Evolutionary conservation across 2,888 invertebrate genomes (phyloP).

Genomic region (Diaprepes abbreviatus): DNA sequence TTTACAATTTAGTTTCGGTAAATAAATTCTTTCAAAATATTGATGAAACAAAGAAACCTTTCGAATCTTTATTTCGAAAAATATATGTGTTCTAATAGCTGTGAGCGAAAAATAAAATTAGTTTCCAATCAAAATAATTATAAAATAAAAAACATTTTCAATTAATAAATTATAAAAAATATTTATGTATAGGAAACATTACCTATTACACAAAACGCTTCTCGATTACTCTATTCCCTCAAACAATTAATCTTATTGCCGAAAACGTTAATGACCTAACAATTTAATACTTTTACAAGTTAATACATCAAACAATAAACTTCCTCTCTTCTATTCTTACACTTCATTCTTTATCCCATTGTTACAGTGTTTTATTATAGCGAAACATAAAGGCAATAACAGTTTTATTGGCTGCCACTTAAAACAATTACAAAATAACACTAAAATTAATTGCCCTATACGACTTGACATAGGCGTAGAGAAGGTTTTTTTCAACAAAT

Average conservation of each 20-base stretch:
- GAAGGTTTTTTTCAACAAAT: no score
- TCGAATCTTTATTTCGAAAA: no score
- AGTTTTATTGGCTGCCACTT: slow-evolving; percentile 32
- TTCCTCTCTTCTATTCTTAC: slow-evolving; percentile 7
- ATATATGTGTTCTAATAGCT: no score
- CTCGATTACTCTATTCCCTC: not conserved
- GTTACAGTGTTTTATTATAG: slow-evolving; percentile 11
- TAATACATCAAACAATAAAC: slow-evolving; percentile 31
- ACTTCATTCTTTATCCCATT: slow-evolving; percentile 21
- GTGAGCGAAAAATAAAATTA: no score
- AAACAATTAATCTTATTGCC: slow-evolving; percentile 11
- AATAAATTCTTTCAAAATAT: no score
- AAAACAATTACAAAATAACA: slow-evolving; percentile 30
- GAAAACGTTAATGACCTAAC: slow-evolving; percentile 15
- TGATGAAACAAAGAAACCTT: no score
- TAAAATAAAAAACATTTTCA: no score
- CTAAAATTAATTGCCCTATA: slow-evolving; percentile 27
- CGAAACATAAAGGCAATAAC: slow-evolving; percentile 19
- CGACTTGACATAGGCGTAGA: not conserved
- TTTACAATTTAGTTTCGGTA: no score
- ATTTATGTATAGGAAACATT: not conserved
- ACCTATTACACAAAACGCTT: not conserved
- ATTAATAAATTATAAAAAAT: no score
- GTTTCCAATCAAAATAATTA: no score
- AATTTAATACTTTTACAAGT: slow-evolving; percentile 15